Evolutionary conservation across 1,140 invertebrate species (phyloP).

Genomic region (Lanistes nyassanus): DNA sequence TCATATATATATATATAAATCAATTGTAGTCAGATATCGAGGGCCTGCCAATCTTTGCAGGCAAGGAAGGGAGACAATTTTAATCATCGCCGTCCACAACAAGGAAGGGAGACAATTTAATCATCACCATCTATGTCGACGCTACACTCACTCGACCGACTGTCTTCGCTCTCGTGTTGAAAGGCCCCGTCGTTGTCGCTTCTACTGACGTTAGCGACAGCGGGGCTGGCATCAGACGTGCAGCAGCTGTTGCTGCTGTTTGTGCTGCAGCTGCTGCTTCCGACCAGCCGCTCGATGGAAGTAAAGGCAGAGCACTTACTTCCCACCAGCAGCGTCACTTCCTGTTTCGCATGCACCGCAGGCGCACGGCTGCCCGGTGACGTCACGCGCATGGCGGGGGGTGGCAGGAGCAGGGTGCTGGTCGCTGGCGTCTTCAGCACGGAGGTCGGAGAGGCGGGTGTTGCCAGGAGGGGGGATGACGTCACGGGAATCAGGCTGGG

Average conservation of each 20-base stretch:
- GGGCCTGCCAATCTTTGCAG: no score
- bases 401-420: not conserved
- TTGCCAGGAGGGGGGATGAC: not conserved
- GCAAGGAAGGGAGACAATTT: no score
- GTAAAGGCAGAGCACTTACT: constrained; percentile 31
- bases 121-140: constrained; percentile 36
- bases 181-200: no score
- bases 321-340: not conserved
- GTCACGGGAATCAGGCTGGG: no score
- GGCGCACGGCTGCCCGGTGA: not conserved
- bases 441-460: not conserved
- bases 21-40: no score
- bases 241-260: not conserved
- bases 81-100: no score
- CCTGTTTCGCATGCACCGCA: constrained; percentile 4
- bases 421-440: no score
- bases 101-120: constrained; percentile 10
- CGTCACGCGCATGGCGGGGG: not conserved
- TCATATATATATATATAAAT: not conserved
- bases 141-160: constrained; percentile 2
- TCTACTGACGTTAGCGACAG: not conserved
- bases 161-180: no score
- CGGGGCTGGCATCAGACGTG: not conserved
- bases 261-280: constrained; percentile 5
- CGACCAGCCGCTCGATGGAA: constrained; percentile 36